Evolutionary conservation across 2,888 invertebrate genomes (phyloP), one percentile per base, ranked within the genome.

Genomic region (Chromoteleia sp.): DNA sequence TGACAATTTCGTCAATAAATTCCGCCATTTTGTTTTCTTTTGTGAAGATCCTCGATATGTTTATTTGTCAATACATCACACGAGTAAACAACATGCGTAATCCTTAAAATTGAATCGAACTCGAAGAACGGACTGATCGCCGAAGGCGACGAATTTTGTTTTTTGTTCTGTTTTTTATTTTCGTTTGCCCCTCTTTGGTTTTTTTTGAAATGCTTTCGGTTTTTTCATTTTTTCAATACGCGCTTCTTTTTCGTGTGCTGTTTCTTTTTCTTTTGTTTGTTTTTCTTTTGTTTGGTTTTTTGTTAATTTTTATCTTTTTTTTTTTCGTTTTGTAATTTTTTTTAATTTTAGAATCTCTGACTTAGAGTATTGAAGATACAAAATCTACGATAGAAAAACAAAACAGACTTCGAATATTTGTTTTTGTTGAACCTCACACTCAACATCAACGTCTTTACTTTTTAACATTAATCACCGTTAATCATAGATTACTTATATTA

Each of bases 381-480:
- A 91, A 91, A 91, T 91, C 90, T 91, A 91, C 90, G 87, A 90
- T 91, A 91, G 90, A 91, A 91, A 86, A 91, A 91, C 90, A 89
- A 89, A 91, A 91, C 89, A 88, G 88, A 89, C 87, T 86, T 88
- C 84, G 85, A 89, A 89, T 86, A 85, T 43, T 71, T 82, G 48
- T 70, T 74, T 67, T 81, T 79, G 52, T 83, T 84, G 87, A 83
- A 86, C 76, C 86, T 85, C 85, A 89, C 90, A 88, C 84, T 88
- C 88, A 90, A 89, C 89, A 90, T 89, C 87, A 86, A 90, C 86
- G 83, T 84, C 84, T 87, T 86, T 84, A 80, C 68, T 83, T 83
- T 63, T 85, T 78, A 68, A 85, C 85, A 85, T 83, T 86, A 86
- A 80, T 87, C 84, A 61, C 83, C 74, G 65, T 83, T 83, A 67